A percentile compares a stretch with the other conserved stretches of the same genome.
Evolutionary conservation across 2,113 vertebrate species (phyloP).

Genomic region (Salvelinus fontinalis): DNA sequence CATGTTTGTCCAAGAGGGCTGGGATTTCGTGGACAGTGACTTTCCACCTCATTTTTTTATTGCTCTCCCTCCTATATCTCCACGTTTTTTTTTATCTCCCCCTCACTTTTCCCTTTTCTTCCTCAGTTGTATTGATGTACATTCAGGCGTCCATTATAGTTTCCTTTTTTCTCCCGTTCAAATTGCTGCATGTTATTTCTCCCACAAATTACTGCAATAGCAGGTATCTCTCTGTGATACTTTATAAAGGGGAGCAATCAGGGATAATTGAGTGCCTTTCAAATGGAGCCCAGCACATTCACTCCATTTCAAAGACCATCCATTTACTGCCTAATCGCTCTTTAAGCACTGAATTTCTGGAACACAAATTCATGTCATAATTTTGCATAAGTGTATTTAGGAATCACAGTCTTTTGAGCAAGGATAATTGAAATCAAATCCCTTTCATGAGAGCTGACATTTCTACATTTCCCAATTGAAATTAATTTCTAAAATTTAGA

Average conservation of each 20-base stretch:
- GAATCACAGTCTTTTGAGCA: conserved; percentile 93
- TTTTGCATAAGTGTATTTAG: conserved; percentile 95
- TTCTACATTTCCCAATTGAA: conserved; percentile 91
- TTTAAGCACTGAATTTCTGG: conserved; percentile 93
- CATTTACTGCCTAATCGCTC: conserved; percentile 92
- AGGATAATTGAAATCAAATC: conserved; percentile 94
- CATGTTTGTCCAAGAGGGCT: background rate
- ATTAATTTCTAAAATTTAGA: conserved; percentile 94
- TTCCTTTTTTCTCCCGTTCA: conserved; percentile 83
- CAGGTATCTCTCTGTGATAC: conserved; percentile 93
- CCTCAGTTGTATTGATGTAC: conserved; percentile 90
- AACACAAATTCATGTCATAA: conserved; percentile 91
- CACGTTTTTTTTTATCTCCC: background rate
- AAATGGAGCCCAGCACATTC: conserved; percentile 91
- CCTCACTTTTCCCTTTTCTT: conserved; percentile 57
- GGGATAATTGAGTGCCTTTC: conserved; percentile 97
- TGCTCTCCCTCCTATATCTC: background rate
- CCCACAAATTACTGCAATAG: conserved; percentile 93
- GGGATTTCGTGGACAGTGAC: background rate
- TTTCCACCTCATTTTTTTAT: conserved; percentile 3
- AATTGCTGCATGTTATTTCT: conserved; percentile 93
- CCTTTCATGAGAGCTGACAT: conserved; percentile 91
- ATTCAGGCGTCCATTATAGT: conserved; percentile 88
- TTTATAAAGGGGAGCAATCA: conserved; percentile 92
- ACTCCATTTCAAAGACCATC: conserved; percentile 89